phyloP scores from a whole-genome alignment of 35 echinoderm and acorn worm genomes.

The Ptychodera flava region DNA sequence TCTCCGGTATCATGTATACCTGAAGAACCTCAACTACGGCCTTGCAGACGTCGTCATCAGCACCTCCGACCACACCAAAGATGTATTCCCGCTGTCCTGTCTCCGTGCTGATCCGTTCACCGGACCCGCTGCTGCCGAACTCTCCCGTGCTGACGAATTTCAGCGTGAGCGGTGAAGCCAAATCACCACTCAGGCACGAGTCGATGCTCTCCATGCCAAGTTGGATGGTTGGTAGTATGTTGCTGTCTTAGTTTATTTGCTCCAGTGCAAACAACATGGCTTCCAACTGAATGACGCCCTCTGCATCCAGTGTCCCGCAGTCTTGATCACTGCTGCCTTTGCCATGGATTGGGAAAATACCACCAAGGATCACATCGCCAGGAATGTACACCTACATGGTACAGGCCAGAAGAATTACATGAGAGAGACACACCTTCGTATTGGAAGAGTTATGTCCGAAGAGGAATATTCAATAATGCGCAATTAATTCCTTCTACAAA shows the following conservation, averaged over 20 bases:
- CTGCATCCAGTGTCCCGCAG: constrained; percentile 28
- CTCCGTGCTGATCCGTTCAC: constrained; percentile 12
- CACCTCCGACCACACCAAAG: constrained; percentile 68
- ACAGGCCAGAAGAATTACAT: too few species aligned
- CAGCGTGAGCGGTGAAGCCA: constrained; percentile 39
- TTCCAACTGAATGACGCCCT: constrained; percentile 58
- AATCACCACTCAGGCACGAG: constrained; percentile 37
- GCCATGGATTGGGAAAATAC: constrained; percentile 51
- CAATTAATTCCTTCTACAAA: too few species aligned
- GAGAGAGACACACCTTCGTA: too few species aligned
- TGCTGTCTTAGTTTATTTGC: constrained; percentile 42
- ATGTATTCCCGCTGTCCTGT: constrained; percentile 39
- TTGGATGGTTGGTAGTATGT: constrained; percentile 41
- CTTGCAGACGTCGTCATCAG: constrained; percentile 39
- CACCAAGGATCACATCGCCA: constrained; percentile 74
- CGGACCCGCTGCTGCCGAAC: constrained; percentile 59
- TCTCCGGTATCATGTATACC: constrained; percentile 35
- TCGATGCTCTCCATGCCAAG: constrained; percentile 71
- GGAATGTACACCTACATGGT: constrained; percentile 46
- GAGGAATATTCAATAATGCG: too few species aligned
- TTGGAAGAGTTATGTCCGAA: too few species aligned
- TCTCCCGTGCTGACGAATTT: constrained; percentile 39
- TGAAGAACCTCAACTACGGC: constrained; percentile 38
- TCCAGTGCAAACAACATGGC: constrained; percentile 78
- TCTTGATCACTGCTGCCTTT: neutral